Percentiles rank a stretch among this genome's conserved stretches.
These are phyloP conservation scores for Lochmaea capreae DNA, from an alignment of 2,888 invertebrate species.

Conservation along the genomic window DNA sequence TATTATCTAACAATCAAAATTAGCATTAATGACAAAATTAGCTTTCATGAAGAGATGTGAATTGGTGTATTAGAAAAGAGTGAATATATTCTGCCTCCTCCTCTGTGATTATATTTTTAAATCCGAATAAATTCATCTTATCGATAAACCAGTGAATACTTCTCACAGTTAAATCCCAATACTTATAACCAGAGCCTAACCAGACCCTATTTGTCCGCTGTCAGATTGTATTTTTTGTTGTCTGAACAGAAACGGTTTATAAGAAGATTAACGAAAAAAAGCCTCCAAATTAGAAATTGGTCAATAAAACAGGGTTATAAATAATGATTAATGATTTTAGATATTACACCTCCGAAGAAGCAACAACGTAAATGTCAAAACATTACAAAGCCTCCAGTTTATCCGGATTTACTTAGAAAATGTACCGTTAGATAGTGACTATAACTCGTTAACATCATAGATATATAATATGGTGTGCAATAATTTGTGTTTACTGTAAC, in stretches of 20 bases:
- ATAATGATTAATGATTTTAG: neutral
- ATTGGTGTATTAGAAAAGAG: too few species aligned
- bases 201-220: slow-evolving; percentile 39
- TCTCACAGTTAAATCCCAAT: slow-evolving; percentile 38
- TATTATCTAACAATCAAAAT: too few species aligned
- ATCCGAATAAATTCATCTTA: slow-evolving; percentile 43
- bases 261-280: slow-evolving; percentile 5
- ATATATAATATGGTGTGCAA: too few species aligned
- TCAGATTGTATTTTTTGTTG: slow-evolving; percentile 34
- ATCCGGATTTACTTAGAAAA: too few species aligned
- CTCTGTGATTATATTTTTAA: slow-evolving; percentile 20
- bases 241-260: neutral
- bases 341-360: neutral
- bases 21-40: too few species aligned
- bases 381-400: neutral
- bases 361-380: neutral
- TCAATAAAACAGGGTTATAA: neutral
- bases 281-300: slow-evolving; percentile 1
- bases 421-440: too few species aligned
- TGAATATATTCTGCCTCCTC: slow-evolving; percentile 20
- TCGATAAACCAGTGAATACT: slow-evolving; percentile 39
- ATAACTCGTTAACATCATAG: too few species aligned
- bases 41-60: too few species aligned
- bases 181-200: slow-evolving; percentile 24
- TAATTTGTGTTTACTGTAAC: too few species aligned